Evolutionary conservation across 2,113 vertebrate genomes (phyloP), one percentile per base, ranked within the genome.

Genomic region (Rhinichthys klamathensis): DNA sequence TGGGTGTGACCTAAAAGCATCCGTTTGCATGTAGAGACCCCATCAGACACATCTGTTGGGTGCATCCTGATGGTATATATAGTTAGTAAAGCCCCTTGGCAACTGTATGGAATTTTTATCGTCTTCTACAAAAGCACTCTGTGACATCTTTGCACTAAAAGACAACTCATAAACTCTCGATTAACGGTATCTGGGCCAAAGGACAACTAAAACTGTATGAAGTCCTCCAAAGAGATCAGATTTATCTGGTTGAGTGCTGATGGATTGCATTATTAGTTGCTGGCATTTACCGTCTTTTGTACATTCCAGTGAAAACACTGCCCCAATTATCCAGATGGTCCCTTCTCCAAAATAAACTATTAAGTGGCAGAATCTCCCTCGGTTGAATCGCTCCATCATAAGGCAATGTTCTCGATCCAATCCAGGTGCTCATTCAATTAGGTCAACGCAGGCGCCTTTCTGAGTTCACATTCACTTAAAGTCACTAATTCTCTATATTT

Each of bases 291-390:
- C 44, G 32, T 87, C 89, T 83, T n/a, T 82, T 80, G 87, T 79
- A 87, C 81, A 89, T 91, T 92, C 88, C 88, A 90, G 82, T n/a
- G 56, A 84, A 89, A 86, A 60, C 54, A 72, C n/a, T 84, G 77
- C 72, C 84, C 80, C 88, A 86, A 91, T 92, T 89, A 91, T 90
- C 85, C 84, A 89, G 75, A 89, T 89, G 78, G 88, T 90, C 51
- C 79, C 79, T 84, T 84, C 85, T 93, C 81, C 88, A 89, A 85
- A 88, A 89, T 89, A 91, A 90, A 91, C 85, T 84, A 85, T 83
- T 84, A 77, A 84, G 58, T 38, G 84, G 79, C 85, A 84, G 78
- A 80, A 76, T 73, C 49, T 51, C 61, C 32, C 23, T 4, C n/a
- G 73, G 79, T 65, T 56, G 12, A 60, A 80, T 46, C 60, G 10